Evolutionary conservation across 2,113 vertebrate genomes (phyloP), one percentile per base, ranked within the genome.

Genomic region (Paramisgurnus dabryanus): DNA sequence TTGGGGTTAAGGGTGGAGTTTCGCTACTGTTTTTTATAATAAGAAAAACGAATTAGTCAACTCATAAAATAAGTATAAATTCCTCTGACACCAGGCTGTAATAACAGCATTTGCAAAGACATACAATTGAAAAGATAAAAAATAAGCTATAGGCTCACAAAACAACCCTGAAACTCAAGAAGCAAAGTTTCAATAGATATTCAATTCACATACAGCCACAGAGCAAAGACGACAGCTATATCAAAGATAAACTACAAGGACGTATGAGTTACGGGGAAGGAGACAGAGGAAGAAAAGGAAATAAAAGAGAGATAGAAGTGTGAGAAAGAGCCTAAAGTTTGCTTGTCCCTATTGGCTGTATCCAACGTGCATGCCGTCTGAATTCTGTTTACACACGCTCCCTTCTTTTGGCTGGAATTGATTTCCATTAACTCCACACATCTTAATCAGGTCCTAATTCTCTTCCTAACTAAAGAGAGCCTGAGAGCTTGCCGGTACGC

Each of bases 371-470:
- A 63, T 34, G 43, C 41, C 12, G 13, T 49, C 3, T 49, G 72
- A 63, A 49, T 75, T 49, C 58, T 75, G 72, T 63, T 75, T 63
- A 64, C 57, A 64, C 78, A 80, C 55, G 72, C 34, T 15, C 68
- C 17, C n/a, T 53, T n/a, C 70, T 74, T 80, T 80, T 80, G 69
- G 79, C 60, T 74, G 55, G 79, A 41, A 80, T 80, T 53, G 79
- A 80, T 80, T 80, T 80, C 69, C 70, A 66, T 80, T 80, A 80
- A 57, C 79, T 74, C 22, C 71, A 57, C 61, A 67, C 40, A 34
- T 67, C 58, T 80, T 80, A 80, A 80, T 74, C 69, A 66, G 60
- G 61, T 73, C 40, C 69, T 74, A 80, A 80, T 80, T 69, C 71
- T 67, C 70, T 74, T 45, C n/a, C 27, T 50, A 27, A 66, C 60